phyloP scores from a whole-genome alignment of 2,113 vertebrate genomes.

The Bubalus kerabau region DNA sequence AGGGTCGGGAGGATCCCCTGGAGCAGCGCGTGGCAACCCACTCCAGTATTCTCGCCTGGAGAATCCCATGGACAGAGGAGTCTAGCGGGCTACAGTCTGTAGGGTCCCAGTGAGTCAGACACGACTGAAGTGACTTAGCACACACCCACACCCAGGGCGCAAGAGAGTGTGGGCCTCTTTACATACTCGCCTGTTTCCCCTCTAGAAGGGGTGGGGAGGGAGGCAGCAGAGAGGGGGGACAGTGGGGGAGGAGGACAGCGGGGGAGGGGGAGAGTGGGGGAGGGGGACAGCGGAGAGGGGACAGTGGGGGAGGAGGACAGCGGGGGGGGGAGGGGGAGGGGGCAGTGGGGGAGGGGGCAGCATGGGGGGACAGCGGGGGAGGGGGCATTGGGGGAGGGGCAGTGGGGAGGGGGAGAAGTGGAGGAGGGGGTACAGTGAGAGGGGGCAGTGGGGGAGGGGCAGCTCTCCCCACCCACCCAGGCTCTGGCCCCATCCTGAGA shows the following conservation, averaged over 20 bases:
- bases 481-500: background rate
- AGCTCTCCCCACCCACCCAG: background rate
- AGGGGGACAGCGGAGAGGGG: no score
- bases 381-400: no score
- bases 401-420: no score
- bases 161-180: background rate
- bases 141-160: accelerated
- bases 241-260: no score
- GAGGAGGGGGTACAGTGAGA: no score
- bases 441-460: background rate
- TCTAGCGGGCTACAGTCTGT: background rate
- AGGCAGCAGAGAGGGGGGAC: accelerated
- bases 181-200: accelerated
- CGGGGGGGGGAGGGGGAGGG: background rate
- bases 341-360: accelerated
- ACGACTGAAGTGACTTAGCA: background rate
- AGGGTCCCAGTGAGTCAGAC: background rate
- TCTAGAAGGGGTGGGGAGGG: background rate
- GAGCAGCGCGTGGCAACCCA: background rate
- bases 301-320: background rate
- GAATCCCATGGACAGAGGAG: background rate
- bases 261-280: background rate
- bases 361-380: no score
- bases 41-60: background rate
- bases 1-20: background rate